Evolutionary conservation across 1,140 invertebrate species (phyloP).

Genomic region (Drosophila watanabei): DNA sequence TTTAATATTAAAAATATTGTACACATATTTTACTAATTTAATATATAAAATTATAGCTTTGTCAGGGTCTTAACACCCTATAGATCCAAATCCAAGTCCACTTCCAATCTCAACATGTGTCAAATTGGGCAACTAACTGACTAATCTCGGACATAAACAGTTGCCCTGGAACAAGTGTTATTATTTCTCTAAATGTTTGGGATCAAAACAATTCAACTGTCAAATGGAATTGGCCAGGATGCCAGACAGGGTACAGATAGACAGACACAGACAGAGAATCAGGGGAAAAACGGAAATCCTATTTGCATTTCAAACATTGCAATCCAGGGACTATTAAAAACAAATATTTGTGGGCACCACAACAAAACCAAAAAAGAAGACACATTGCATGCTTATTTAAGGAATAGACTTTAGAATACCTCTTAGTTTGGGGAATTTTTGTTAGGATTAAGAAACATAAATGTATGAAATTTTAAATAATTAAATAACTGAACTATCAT

Average conservation of each 20-base stretch:
- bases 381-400: not conserved
- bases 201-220: conserved; percentile 75
- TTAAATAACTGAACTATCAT: not conserved
- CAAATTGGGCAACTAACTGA: conserved; percentile 83
- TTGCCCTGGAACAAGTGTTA: conserved; percentile 70
- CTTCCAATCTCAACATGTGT: conserved; percentile 75
- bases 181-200: conserved; percentile 69
- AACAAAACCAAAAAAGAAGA: conserved; percentile 32
- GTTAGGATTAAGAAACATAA: not conserved
- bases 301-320: conserved; percentile 85
- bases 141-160: conserved; percentile 76
- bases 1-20: not conserved
- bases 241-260: not conserved
- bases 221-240: conserved; percentile 53
- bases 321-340: conserved; percentile 82
- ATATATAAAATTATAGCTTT: not conserved
- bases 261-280: conserved; percentile 10
- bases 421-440: not conserved
- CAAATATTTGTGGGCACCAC: conserved; percentile 83
- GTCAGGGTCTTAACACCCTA: too few species aligned
- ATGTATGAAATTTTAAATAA: fast-evolving
- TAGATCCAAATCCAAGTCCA: not conserved
- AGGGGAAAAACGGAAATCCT: conserved; percentile 70
- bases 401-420: conserved; percentile 10
- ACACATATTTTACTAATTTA: not conserved